These are phyloP conservation scores for Drosophila ercepeae DNA, from an alignment of 1,140 invertebrate species.

Conservation along the genomic window DNA sequence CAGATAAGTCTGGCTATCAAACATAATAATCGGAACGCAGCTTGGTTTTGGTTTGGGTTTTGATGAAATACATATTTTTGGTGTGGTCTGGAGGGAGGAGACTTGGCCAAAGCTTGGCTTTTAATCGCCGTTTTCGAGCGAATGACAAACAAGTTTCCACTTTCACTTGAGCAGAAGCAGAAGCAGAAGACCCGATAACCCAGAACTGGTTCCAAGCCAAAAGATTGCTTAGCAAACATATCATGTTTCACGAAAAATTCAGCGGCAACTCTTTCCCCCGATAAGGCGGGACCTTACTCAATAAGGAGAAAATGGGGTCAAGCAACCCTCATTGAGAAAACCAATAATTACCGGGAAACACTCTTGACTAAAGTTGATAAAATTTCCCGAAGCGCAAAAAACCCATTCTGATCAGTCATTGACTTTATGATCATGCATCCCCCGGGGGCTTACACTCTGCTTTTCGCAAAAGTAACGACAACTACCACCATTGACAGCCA, in stretches of 20 bases:
- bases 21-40: conserved; percentile 4
- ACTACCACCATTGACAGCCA: conserved; percentile 39
- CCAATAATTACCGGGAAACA: not conserved
- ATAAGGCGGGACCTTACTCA: conserved; percentile 1
- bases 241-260: not conserved
- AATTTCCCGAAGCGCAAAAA: not conserved
- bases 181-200: conserved; percentile 6
- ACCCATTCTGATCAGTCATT: not conserved
- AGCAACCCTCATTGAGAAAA: not conserved
- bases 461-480: not conserved
- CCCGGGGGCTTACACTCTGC: too few species aligned
- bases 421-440: conserved; percentile 2
- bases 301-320: not conserved
- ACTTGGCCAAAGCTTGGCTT: not conserved
- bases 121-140: conserved; percentile 11
- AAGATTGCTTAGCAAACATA: not conserved
- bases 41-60: too few species aligned
- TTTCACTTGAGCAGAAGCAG: conserved; percentile 10
- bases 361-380: not conserved
- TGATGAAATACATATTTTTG: too few species aligned
- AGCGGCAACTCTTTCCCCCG: not conserved
- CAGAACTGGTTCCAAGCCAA: conserved; percentile 13
- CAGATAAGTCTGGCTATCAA: conserved; percentile 2
- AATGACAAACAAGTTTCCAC: conserved; percentile 16
- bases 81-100: not conserved